Conservation (phyloP, 2,797 vertebrate species). For the Lagodon rhomboides region DNA sequence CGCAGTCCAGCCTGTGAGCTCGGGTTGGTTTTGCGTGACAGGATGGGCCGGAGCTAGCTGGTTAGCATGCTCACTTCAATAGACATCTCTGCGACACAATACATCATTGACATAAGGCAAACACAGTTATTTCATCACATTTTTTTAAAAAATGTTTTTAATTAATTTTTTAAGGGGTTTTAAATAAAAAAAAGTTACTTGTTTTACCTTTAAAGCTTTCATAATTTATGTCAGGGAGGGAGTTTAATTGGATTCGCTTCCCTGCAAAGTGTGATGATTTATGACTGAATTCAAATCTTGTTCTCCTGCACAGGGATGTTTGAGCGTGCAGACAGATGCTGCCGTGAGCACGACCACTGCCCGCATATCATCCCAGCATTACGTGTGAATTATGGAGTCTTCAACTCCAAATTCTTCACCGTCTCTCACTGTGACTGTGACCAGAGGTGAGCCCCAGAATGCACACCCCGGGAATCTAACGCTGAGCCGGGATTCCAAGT, state of each 20-base stretch:
- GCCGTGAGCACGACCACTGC: conserved; percentile 93
- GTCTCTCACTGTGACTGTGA: conserved; percentile 94
- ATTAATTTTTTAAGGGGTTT: too few relatives aligned
- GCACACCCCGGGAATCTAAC: neutral
- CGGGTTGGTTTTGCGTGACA: too few relatives aligned
- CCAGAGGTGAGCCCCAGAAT: conserved; percentile 76
- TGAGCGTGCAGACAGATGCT: conserved; percentile 88
- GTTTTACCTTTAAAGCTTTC: conserved; percentile 2
- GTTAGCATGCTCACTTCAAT: too few relatives aligned
- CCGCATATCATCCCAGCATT: conserved; percentile 85
- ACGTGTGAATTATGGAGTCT: conserved; percentile 87
- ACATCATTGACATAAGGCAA: too few relatives aligned
- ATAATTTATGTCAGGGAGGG: conserved; percentile 1
- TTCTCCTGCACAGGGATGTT: conserved; percentile 81
- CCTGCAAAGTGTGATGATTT: neutral
- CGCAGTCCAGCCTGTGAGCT: too few relatives aligned
- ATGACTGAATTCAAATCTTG: conserved; percentile 7
- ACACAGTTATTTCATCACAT: too few relatives aligned
- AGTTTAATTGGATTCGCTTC: neutral
- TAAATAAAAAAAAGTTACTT: too few relatives aligned
- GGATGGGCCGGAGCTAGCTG: too few relatives aligned
- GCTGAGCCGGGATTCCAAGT: neutral
- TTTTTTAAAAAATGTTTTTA: too few relatives aligned
- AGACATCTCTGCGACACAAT: too few relatives aligned
- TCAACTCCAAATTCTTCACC: conserved; percentile 89